These are phyloP conservation scores for Heterocephalus glaber DNA, from an alignment of 2,113 vertebrate species.

Conservation along the genomic window DNA sequence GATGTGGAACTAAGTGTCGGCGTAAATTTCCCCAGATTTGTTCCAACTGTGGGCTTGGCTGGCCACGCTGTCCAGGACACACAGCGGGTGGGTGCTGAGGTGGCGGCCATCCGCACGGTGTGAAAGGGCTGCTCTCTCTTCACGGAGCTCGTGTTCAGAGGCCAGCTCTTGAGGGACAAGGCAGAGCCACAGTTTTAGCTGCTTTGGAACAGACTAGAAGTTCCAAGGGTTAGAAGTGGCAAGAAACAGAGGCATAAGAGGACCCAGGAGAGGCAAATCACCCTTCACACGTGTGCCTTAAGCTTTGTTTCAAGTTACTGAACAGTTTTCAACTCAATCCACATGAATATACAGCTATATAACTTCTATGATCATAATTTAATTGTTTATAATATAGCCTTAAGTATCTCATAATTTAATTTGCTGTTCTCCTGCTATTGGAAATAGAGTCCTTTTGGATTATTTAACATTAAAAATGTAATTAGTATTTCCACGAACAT, in stretches of 20 bases:
- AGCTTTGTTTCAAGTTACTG: conserved; percentile 21
- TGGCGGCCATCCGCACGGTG: conserved; percentile 67
- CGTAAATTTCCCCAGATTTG: conserved; percentile 76
- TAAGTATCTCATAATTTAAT: neutral
- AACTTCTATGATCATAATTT: neutral
- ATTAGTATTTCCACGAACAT: neutral
- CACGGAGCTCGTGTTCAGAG: conserved; percentile 72
- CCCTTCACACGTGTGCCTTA: neutral
- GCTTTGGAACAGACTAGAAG: conserved; percentile 61
- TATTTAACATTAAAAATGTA: neutral
- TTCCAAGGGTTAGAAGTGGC: conserved; percentile 57
- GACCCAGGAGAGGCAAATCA: neutral
- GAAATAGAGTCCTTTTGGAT: neutral
- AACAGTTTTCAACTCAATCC: neutral
- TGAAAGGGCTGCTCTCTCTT: conserved; percentile 73
- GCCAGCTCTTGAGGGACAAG: conserved; percentile 77
- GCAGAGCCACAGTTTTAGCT: conserved; percentile 69
- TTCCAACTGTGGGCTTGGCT: conserved; percentile 63
- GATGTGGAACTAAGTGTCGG: conserved; percentile 79
- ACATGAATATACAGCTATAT: neutral
- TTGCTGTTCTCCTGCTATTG: neutral
- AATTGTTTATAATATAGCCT: neutral
- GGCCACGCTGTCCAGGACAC: conserved; percentile 66
- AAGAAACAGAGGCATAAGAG: neutral
- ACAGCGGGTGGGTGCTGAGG: conserved; percentile 76